phyloP scores from a whole-genome alignment of 2,888 invertebrate genomes.

The Aricia artaxerxes region DNA sequence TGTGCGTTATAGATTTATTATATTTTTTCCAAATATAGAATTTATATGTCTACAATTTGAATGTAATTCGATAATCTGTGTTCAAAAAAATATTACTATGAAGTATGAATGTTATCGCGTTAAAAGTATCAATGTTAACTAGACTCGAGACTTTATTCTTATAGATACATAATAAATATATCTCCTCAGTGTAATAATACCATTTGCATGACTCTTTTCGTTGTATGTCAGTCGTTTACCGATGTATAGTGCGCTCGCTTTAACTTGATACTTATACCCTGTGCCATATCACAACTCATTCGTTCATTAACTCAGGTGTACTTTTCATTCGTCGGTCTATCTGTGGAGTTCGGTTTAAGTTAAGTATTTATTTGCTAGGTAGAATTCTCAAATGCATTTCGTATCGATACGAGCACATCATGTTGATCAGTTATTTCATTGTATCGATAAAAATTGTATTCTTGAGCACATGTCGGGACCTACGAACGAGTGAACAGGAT shows the following conservation, averaged over 20 bases:
- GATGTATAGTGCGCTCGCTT: neutral
- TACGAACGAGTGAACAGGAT: neutral
- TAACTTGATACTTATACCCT: constrained; percentile 34
- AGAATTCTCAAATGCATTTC: constrained; percentile 32
- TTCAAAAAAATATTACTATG: constrained; percentile 59
- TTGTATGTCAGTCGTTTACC: constrained; percentile 6
- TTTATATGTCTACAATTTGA: constrained; percentile 69
- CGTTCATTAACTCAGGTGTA: constrained; percentile 16
- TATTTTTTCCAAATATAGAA: constrained; percentile 68
- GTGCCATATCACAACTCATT: constrained; percentile 42
- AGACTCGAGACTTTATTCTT: constrained; percentile 44
- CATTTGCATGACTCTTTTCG: constrained; percentile 29
- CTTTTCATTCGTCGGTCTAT: constrained; percentile 6
- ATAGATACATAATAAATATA: constrained; percentile 34
- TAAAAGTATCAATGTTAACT: constrained; percentile 56
- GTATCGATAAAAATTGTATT: constrained; percentile 29
- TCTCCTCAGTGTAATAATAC: neutral
- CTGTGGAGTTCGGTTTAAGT: constrained; percentile 30
- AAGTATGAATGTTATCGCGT: constrained; percentile 67
- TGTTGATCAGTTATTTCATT: constrained; percentile 17
- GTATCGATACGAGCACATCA: constrained; percentile 19
- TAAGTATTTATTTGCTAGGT: constrained; percentile 39
- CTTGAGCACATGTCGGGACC: neutral
- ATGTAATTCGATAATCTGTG: constrained; percentile 69
- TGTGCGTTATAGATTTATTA: constrained; percentile 57